Evolutionary conservation across 2,113 vertebrate species (phyloP).

Genomic region (Axis porcinus): DNA sequence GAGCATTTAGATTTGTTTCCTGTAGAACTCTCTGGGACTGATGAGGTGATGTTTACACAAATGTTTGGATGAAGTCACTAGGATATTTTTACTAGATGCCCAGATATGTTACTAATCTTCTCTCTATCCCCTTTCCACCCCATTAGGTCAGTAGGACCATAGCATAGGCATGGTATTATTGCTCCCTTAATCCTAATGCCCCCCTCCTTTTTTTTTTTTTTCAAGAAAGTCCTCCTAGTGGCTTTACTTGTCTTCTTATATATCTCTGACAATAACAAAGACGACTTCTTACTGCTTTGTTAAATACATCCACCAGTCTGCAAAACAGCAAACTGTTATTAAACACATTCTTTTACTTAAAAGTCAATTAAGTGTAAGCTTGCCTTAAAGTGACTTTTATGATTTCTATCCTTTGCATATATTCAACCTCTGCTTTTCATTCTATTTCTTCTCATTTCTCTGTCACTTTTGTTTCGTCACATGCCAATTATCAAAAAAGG

Average conservation of each 20-base stretch:
- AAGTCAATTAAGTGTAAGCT: neutral
- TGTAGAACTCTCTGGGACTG: slow-evolving; percentile 83
- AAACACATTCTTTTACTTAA: neutral
- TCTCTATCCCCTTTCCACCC: slow-evolving; percentile 44
- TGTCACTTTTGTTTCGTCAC: neutral
- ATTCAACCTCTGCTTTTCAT: neutral
- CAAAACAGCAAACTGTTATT: neutral
- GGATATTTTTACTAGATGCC: slow-evolving; percentile 86
- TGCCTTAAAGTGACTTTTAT: neutral
- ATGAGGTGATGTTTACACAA: slow-evolving; percentile 87
- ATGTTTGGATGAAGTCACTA: slow-evolving; percentile 85
- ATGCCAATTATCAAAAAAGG: neutral
- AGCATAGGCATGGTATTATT: slow-evolving; percentile 61
- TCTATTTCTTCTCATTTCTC: neutral
- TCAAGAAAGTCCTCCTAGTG: slow-evolving; percentile 23
- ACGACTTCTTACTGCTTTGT: neutral
- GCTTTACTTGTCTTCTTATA: slow-evolving; percentile 1
- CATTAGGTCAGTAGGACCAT: slow-evolving; percentile 78
- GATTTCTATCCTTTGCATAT: neutral
- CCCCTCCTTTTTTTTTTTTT: neutral
- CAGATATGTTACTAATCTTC: slow-evolving; percentile 84
- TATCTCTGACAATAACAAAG: neutral
- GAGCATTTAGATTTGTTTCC: slow-evolving; percentile 84
- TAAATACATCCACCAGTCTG: neutral
- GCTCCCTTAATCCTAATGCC: neutral